Evolutionary conservation across 2,888 invertebrate genomes (phyloP).

Genomic region (Erebia ligea): DNA sequence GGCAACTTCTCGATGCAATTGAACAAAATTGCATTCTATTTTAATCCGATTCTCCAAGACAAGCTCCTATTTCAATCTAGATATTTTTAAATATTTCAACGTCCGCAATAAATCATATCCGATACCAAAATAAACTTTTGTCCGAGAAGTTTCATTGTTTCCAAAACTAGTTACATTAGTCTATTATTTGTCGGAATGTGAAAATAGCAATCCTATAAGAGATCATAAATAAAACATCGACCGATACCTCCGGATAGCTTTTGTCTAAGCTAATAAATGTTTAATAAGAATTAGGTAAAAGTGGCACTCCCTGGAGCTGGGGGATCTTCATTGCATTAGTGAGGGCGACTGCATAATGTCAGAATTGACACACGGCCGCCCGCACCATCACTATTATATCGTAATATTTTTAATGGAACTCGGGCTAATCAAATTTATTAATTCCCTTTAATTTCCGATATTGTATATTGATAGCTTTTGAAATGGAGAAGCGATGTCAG

Average conservation of each 20-base stretch:
- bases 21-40: slow-evolving; percentile 46
- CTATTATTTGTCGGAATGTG: slow-evolving; percentile 43
- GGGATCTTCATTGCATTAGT: slow-evolving; percentile 68
- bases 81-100: slow-evolving; percentile 34
- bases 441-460: slow-evolving; percentile 35
- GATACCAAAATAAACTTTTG: slow-evolving; percentile 22
- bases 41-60: slow-evolving; percentile 31
- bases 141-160: slow-evolving; percentile 24
- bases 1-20: slow-evolving; percentile 30
- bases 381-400: slow-evolving; percentile 41
- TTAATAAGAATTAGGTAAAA: slow-evolving; percentile 80
- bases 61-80: slow-evolving; percentile 17
- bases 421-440: slow-evolving; percentile 42
- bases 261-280: slow-evolving; percentile 81
- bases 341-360: slow-evolving; percentile 70
- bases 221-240: slow-evolving; percentile 79
- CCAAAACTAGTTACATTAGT: slow-evolving; percentile 35
- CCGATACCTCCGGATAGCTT: slow-evolving; percentile 72
- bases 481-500: slow-evolving; percentile 28
- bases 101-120: slow-evolving; percentile 23
- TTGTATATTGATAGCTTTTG: slow-evolving; percentile 27
- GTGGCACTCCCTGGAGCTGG: slow-evolving; percentile 61
- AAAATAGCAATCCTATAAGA: slow-evolving; percentile 74
- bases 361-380: slow-evolving; percentile 59
- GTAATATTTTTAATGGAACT: slow-evolving; percentile 51